These are phyloP conservation scores for Monoplex corrugatus DNA, from an alignment of 2,888 invertebrate genomes.

Conservation along the genomic window DNA sequence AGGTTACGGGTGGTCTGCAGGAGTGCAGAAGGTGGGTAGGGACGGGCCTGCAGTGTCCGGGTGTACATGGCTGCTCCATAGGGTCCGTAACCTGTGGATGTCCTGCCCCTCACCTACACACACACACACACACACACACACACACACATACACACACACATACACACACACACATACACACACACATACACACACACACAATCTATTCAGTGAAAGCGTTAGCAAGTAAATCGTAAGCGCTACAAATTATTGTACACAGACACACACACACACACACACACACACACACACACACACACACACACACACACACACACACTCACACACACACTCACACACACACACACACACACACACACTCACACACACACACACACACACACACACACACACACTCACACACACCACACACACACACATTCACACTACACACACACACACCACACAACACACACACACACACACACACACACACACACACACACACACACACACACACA, in stretches of 20 bases:
- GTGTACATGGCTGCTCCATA: conserved; percentile 56
- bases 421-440: no score
- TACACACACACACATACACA: not conserved
- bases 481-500: no score
- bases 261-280: no score
- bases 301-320: no score
- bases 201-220: not conserved
- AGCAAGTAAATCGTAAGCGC: no score
- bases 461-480: not conserved
- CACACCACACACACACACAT: no score
- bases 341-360: not conserved
- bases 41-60: conserved; percentile 81
- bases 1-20: conserved; percentile 85
- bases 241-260: no score
- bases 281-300: no score
- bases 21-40: conserved; percentile 88
- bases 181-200: not conserved
- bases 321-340: no score
- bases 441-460: not conserved
- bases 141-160: not conserved
- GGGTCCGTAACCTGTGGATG: conserved; percentile 67
- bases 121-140: conserved; percentile 1
- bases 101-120: conserved; percentile 72
- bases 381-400: conserved; percentile 22
- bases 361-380: not conserved